Percentiles rank a stretch among this genome's conserved stretches.
These are phyloP conservation scores for Vulpes ferrilata DNA, from an alignment of 2,113 vertebrate species.

Conservation along the genomic window DNA sequence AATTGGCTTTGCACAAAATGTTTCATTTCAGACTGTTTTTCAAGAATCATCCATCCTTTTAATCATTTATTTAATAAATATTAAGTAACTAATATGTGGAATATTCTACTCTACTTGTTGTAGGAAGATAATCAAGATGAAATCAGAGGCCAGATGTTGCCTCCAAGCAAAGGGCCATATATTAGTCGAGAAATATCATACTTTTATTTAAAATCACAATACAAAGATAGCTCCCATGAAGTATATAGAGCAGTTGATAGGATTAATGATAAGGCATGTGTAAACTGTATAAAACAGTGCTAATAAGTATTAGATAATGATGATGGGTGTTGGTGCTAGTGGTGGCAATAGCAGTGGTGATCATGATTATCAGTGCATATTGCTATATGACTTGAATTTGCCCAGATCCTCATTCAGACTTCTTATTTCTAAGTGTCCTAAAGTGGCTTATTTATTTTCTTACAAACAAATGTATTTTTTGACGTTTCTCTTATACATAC, in stretches of 20 bases:
- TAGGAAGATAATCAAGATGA: background rate
- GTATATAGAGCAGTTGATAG: background rate
- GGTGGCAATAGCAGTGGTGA: background rate
- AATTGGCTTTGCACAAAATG: background rate
- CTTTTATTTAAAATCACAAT: background rate
- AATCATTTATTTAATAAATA: background rate
- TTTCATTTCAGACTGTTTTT: background rate
- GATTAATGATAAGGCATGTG: background rate
- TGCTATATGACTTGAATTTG: background rate
- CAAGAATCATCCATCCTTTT: background rate
- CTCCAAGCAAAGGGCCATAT: background rate
- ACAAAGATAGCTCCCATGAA: background rate
- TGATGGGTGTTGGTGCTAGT: background rate
- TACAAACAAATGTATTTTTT: background rate
- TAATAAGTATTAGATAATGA: background rate
- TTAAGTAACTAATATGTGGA: background rate
- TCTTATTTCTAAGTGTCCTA: background rate
- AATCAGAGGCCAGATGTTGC: background rate
- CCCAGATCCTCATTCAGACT: background rate
- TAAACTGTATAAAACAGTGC: background rate
- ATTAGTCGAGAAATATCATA: background rate
- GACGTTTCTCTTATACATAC: background rate
- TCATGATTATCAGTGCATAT: background rate
- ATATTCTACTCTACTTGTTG: background rate
- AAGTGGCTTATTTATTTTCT: background rate